phyloP scores from a whole-genome alignment of 2,113 vertebrate species.

The Condylura cristata region DNA sequence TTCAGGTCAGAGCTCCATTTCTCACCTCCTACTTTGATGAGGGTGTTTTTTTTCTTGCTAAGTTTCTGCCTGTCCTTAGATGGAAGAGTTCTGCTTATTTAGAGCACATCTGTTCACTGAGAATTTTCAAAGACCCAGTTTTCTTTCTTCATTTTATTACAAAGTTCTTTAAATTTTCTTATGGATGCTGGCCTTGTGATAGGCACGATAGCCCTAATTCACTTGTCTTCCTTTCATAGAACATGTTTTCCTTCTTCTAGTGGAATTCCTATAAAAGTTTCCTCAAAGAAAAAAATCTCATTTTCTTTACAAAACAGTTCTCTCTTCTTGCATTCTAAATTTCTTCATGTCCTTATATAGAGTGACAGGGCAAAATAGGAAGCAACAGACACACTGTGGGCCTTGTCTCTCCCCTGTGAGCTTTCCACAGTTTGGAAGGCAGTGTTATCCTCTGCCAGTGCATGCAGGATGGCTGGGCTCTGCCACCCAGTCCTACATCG shows the following conservation, averaged over 20 bases:
- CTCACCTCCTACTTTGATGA: conserved; percentile 90
- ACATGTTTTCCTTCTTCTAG: conserved; percentile 73
- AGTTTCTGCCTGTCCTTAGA: conserved; percentile 90
- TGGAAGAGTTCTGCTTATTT: conserved; percentile 91
- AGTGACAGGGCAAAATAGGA: conserved; percentile 93
- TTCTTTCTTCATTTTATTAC: conserved; percentile 90
- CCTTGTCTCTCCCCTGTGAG: conserved; percentile 82
- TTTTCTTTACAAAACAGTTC: conserved; percentile 90
- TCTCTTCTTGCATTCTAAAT: conserved; percentile 91
- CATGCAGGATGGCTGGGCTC: conserved; percentile 86
- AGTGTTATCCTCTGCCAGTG: conserved; percentile 90
- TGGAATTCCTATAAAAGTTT: conserved; percentile 84
- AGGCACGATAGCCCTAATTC: conserved; percentile 90
- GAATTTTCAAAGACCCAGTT: conserved; percentile 86
- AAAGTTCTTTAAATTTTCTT: conserved; percentile 88
- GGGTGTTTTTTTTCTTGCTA: conserved; percentile 90
- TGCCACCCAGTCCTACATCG: neutral
- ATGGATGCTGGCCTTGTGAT: conserved; percentile 90
- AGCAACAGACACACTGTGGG: conserved; percentile 88
- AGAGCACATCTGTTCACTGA: conserved; percentile 90
- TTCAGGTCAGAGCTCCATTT: conserved; percentile 86
- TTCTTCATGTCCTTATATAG: conserved; percentile 94
- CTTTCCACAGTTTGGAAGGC: conserved; percentile 93
- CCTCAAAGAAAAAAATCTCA: conserved; percentile 89
- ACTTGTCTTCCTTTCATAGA: conserved; percentile 91